A percentile compares a stretch with the other conserved stretches of the same genome.
phyloP scores from a whole-genome alignment of 2,113 vertebrate genomes.

The Prunella himalayana region DNA sequence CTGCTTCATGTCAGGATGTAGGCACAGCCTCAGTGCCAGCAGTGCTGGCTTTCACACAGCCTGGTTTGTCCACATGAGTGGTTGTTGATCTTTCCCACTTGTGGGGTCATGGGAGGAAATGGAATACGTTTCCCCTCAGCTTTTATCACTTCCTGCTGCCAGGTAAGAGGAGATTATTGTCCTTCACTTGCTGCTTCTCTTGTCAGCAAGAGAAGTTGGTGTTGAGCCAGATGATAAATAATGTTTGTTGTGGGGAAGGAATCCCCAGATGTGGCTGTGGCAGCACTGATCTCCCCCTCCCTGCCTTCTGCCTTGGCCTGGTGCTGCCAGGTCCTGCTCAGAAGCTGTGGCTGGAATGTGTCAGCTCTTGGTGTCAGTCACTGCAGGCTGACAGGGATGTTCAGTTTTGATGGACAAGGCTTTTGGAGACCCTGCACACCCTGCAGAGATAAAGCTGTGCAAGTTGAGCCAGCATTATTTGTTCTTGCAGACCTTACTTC shows the following conservation, averaged over 20 bases:
- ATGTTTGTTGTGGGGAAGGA: neutral
- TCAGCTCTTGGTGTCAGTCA: neutral
- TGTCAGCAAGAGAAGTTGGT: neutral
- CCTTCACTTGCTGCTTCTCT: neutral
- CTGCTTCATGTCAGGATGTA: neutral
- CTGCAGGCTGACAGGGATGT: neutral
- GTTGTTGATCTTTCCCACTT: neutral
- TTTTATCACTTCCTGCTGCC: conserved; percentile 34
- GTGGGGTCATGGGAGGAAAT: neutral
- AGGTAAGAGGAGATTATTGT: neutral
- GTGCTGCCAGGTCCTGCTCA: neutral
- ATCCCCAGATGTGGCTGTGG: neutral
- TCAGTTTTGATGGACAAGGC: neutral
- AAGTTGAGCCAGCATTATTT: neutral
- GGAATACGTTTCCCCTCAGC: neutral
- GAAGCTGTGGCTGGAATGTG: neutral
- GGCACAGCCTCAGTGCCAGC: neutral
- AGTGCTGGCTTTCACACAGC: neutral
- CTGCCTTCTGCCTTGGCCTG: neutral
- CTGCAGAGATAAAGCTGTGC: neutral
- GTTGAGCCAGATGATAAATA: neutral
- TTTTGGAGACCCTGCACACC: neutral
- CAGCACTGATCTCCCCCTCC: neutral
- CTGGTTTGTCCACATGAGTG: neutral
- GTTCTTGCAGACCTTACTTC: neutral